Base-by-base conservation (phyloP, 1,140 invertebrate species). In the Paramacrobiotus metropolitanus region DNA sequence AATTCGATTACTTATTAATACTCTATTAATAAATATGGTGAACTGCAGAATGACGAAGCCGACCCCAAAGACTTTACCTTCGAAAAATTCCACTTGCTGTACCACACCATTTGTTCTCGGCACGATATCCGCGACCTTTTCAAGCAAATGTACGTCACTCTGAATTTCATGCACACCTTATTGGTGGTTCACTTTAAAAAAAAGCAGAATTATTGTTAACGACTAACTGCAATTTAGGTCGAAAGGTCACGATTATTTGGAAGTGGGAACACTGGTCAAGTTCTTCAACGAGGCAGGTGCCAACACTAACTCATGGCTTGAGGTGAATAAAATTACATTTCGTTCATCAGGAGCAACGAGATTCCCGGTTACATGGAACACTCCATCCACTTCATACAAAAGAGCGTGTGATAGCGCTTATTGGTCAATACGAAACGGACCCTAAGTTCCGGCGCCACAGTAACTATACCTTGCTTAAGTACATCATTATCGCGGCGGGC, bases 111-210 rank as follows among this genome's bases (percentile, higher is more conserved):
- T 67, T 98, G 95, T 73, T 94, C 95, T 4, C 79, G 95, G 65
- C 95, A 94, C 69, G 95, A 99, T 72, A 97, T 99, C 66, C 93
- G 98, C 73, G 92, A 97, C 73, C 75, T 99, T 2, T 99, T 96
- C 71, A 83, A 91, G 71, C 85, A 86, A 59, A 85, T 98, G 93
- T 97, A 78, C 83, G 86, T 82, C 62, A 24, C 9, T 61, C 2
- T 28, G 55, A 40, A 31, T 1, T n/a, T 34, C 63, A 61, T 59
- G 68, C n/a, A 9, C 9, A n/a, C n/a, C 34, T 9, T 9, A 9
- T n/a, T 9, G 34, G 9, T n/a, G n/a, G 34, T 40, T n/a, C 9
- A 40, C n/a, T n/a, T 9, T 9, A 9, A 9, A 40, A n/a, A n/a
- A n/a, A n/a, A n/a, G n/a, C n/a, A n/a, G n/a, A n/a, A n/a, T n/a